These are phyloP conservation scores for Archilochus colubris DNA, from an alignment of 2,113 vertebrate species.

Conservation along the genomic window DNA sequence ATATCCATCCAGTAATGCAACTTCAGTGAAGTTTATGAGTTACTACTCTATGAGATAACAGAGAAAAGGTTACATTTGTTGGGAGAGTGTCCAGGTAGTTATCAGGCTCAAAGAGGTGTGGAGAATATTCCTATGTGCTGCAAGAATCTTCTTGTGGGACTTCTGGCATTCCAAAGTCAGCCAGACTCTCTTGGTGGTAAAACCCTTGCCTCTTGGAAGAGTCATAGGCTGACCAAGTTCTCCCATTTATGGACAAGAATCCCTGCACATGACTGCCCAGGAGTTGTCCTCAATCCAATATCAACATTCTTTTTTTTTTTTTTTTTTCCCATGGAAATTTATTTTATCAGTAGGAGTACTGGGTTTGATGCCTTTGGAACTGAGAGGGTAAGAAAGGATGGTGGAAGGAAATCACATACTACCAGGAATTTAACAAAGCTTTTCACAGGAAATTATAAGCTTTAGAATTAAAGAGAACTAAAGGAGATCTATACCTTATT, in stretches of 20 bases:
- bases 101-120: background rate
- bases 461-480: background rate
- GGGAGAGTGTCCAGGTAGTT: background rate
- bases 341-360: background rate
- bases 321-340: background rate
- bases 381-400: background rate
- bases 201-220: background rate
- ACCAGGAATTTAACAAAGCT: background rate
- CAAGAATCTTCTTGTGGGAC: background rate
- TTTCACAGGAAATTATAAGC: background rate
- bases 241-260: background rate
- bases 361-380: background rate
- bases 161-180: background rate
- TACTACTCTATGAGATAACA: background rate
- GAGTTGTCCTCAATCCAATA: background rate
- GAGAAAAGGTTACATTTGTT: background rate
- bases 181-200: background rate
- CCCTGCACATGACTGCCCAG: background rate
- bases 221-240: background rate
- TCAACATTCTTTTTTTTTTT: background rate
- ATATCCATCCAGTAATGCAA: background rate
- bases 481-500: background rate
- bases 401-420: background rate
- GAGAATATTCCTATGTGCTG: background rate
- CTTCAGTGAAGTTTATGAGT: background rate